A percentile compares a stretch with the other conserved stretches of the same genome.
phyloP scores from a whole-genome alignment of 2,113 vertebrate genomes.

The Trinectes maculatus region DNA sequence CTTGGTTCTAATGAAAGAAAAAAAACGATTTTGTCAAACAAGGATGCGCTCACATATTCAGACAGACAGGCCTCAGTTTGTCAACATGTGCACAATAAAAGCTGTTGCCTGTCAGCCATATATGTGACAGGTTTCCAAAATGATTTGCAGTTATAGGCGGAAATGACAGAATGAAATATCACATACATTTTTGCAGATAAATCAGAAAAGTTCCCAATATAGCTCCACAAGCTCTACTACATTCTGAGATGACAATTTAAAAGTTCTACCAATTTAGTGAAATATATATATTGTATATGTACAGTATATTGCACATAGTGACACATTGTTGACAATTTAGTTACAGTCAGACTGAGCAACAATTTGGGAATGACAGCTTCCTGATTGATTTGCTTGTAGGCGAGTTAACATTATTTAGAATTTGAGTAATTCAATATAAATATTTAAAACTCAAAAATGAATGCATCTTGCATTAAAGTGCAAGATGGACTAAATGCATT shows the following conservation, averaged over 20 bases:
- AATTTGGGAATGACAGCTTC: no score
- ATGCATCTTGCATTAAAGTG: no score
- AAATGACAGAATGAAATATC: not conserved
- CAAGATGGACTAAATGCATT: no score
- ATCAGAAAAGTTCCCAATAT: constrained; percentile 20
- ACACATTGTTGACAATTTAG: constrained; percentile 9
- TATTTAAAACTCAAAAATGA: no score
- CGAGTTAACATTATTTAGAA: no score
- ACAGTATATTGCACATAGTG: no score
- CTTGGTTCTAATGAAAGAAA: not conserved
- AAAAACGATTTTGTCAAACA: not conserved
- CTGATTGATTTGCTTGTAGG: no score
- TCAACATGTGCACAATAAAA: constrained; percentile 13
- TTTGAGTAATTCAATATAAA: no score
- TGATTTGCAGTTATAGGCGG: constrained; percentile 7
- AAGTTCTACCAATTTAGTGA: no score
- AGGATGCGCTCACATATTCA: not conserved
- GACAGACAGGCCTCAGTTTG: not conserved
- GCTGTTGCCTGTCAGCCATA: constrained; percentile 19
- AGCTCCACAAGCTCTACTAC: not conserved
- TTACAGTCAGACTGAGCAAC: not conserved
- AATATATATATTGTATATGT: no score
- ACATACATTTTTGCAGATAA: constrained; percentile 14
- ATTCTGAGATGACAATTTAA: constrained; percentile 23
- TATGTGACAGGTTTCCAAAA: constrained; percentile 19